phyloP scores from a whole-genome alignment of 2,797 vertebrate species.

The Halcyon smyrnensis region DNA sequence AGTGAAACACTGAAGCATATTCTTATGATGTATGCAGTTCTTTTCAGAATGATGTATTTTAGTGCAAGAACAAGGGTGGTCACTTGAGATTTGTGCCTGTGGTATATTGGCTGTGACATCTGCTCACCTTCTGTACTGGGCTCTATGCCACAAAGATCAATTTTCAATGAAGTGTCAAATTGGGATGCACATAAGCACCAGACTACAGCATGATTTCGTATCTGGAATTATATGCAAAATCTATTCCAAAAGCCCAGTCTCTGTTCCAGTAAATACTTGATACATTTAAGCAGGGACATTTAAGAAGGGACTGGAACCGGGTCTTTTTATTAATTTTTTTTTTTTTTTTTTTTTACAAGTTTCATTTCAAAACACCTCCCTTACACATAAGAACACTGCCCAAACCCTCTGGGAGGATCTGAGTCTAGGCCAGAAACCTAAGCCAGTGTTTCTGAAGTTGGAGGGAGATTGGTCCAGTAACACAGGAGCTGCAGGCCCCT shows the following conservation, averaged over 20 bases:
- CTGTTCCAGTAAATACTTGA: not conserved
- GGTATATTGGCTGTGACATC: not conserved
- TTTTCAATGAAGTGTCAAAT: not conserved
- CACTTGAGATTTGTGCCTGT: not conserved
- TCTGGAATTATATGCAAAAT: not conserved
- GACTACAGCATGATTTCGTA: not conserved
- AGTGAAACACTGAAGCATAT: not conserved
- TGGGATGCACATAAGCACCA: not conserved
- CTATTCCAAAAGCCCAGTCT: not conserved
- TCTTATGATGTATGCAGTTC: not conserved
- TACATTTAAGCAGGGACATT: not conserved
- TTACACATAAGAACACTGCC: not conserved
- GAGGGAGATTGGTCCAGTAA: not conserved
- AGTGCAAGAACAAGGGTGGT: not conserved
- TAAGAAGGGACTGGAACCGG: not conserved
- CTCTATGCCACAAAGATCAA: not conserved
- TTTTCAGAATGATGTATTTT: not conserved
- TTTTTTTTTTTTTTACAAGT: not conserved
- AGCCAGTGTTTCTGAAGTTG: not conserved
- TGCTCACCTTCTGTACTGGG: not conserved
- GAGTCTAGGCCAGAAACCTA: not conserved
- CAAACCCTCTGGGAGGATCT: not conserved
- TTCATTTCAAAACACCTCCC: not conserved
- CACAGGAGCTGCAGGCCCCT: not conserved
- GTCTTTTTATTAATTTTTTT: not conserved